Evolutionary conservation across 2,888 invertebrate species (phyloP).

Genomic region (Temnothorax rugatulus): DNA sequence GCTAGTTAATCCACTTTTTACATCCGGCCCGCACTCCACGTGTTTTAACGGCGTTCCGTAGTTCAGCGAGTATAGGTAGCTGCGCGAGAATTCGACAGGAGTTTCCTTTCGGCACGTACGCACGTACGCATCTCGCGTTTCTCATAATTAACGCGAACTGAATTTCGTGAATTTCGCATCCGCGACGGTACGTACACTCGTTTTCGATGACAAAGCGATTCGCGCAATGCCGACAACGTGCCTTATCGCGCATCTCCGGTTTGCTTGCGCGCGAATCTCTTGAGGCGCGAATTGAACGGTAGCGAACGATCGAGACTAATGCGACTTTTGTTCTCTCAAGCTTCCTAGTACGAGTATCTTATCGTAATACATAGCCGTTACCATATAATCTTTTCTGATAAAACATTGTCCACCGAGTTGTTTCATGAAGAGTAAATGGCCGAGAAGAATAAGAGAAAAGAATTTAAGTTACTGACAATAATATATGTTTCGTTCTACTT

Average conservation of each 20-base stretch:
- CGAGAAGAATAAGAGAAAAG: background rate
- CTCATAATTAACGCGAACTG: background rate
- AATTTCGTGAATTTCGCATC: constrained; percentile 24
- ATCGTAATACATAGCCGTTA: constrained; percentile 20
- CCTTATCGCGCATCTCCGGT: constrained; percentile 48
- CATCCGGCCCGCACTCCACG: constrained; percentile 39
- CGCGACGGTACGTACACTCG: constrained; percentile 18
- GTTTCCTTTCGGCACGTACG: constrained; percentile 31
- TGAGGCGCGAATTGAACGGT: constrained; percentile 36
- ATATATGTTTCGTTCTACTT: background rate
- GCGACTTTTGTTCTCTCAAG: constrained; percentile 38
- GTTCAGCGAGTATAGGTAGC: background rate
- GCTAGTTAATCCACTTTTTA: constrained; percentile 77
- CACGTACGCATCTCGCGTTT: background rate
- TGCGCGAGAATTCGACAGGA: constrained; percentile 37
- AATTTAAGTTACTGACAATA: background rate
- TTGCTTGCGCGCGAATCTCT: constrained; percentile 19
- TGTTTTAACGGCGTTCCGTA: constrained; percentile 29
- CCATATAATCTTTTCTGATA: constrained; percentile 39
- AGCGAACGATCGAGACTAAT: constrained; percentile 40
- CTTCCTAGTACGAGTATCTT: constrained; percentile 17
- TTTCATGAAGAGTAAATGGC: background rate
- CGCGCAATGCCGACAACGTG: constrained; percentile 28
- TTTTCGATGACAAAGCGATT: constrained; percentile 52
- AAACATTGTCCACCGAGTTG: constrained; percentile 7